phyloP scores from a whole-genome alignment of 2,113 vertebrate genomes.

The Sterna hirundo region DNA sequence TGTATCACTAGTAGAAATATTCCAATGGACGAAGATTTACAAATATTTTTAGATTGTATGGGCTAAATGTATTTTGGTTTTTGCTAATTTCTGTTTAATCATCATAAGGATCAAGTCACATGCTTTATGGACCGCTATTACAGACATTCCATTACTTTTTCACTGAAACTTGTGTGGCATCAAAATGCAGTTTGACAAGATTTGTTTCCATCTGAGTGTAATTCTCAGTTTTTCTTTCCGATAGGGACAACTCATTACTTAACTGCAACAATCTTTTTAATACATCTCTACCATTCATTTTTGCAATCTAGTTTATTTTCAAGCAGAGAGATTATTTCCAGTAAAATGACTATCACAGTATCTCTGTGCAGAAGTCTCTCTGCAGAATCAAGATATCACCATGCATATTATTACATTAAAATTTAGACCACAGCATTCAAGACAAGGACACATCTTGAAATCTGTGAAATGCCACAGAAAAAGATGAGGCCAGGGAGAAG shows the following conservation, averaged over 20 bases:
- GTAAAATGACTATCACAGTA: neutral
- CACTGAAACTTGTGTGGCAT: neutral
- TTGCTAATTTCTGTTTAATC: neutral
- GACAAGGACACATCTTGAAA: constrained; percentile 30
- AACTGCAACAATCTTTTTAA: neutral
- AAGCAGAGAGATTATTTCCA: neutral
- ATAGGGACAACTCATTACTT: neutral
- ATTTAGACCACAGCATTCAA: neutral
- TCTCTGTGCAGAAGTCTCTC: neutral
- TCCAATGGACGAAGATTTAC: neutral
- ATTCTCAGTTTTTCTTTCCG: neutral
- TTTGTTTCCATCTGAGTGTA: neutral
- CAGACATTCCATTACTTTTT: neutral
- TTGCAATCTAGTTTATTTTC: neutral
- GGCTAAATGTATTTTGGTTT: neutral
- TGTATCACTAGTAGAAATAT: neutral
- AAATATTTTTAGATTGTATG: neutral
- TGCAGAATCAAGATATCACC: neutral
- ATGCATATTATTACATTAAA: neutral
- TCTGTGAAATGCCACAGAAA: neutral
- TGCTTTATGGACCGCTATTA: neutral
- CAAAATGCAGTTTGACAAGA: neutral
- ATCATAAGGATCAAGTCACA: neutral
- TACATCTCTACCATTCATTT: neutral
- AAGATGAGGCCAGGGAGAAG: constrained; percentile 8